A percentile compares a stretch with the other conserved stretches of the same genome.
Conservation (phyloP, 2,888 invertebrate species). For the Polyommatus iphigenia region DNA sequence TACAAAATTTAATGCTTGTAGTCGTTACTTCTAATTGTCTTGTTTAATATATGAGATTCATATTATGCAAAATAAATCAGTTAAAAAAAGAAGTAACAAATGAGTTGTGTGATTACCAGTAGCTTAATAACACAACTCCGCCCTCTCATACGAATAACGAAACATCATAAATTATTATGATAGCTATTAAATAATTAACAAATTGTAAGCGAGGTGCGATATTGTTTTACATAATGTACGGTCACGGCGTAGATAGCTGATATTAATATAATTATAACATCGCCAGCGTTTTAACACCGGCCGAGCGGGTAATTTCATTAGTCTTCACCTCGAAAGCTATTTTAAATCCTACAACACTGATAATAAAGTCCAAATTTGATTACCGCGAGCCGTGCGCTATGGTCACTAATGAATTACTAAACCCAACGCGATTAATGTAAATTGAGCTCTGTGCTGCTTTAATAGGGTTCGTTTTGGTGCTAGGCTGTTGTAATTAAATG, state of each 20-base stretch:
- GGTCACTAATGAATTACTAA: conserved; percentile 43
- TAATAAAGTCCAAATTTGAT: conserved; percentile 38
- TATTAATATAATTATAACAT: conserved; percentile 35
- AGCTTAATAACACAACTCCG: not conserved
- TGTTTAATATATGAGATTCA: no score
- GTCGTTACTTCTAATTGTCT: no score
- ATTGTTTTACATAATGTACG: conserved; percentile 29
- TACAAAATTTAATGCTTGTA: no score
- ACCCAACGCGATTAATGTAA: conserved; percentile 40
- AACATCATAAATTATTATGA: conserved; percentile 9
- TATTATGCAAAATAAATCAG: no score
- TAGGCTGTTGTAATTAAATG: conserved; percentile 21
- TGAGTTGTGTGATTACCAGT: not conserved
- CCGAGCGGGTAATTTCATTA: conserved; percentile 45
- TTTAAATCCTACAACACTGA: conserved; percentile 13
- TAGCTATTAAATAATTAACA: conserved; percentile 24
- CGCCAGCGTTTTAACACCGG: conserved; percentile 49
- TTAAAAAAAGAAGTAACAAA: not conserved
- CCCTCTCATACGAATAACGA: not conserved
- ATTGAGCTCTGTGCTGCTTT: conserved; percentile 34
- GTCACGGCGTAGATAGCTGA: conserved; percentile 13
- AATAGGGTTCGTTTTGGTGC: conserved; percentile 38
- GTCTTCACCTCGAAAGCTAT: conserved; percentile 25
- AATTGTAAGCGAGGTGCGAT: conserved; percentile 25
- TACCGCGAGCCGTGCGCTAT: conserved; percentile 40